These are phyloP conservation scores for Beris morrisii DNA, from an alignment of 2,888 invertebrate genomes.

Conservation along the genomic window DNA sequence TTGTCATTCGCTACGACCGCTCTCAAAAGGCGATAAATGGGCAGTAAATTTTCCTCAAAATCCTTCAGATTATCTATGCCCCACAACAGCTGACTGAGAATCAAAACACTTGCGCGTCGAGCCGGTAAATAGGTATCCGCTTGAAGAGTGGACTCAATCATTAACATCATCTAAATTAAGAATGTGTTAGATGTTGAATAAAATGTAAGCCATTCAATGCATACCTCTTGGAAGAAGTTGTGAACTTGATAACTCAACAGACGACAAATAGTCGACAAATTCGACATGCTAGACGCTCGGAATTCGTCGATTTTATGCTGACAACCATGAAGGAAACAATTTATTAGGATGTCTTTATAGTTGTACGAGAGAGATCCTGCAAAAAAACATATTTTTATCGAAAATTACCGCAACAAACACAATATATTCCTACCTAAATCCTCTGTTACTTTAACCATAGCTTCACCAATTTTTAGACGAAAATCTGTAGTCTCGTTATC, in stretches of 20 bases:
- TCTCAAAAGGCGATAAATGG: constrained; percentile 51
- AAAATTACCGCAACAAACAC: neutral
- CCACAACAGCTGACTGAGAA: constrained; percentile 50
- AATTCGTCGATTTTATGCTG: constrained; percentile 49
- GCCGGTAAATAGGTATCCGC: constrained; percentile 51
- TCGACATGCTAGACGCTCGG: constrained; percentile 52
- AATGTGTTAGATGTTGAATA: neutral
- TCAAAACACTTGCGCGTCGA: constrained; percentile 51
- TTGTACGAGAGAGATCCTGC: constrained; percentile 51
- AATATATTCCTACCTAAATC: constrained; percentile 47
- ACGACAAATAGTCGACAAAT: constrained; percentile 51
- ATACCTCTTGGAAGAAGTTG: constrained; percentile 52
- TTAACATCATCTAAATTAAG: constrained; percentile 40
- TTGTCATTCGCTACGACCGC: constrained; percentile 45
- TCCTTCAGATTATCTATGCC: constrained; percentile 53
- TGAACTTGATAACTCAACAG: constrained; percentile 53
- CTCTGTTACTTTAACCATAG: constrained; percentile 50
- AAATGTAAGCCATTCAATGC: neutral
- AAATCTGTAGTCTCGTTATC: constrained; percentile 48
- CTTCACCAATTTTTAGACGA: constrained; percentile 53
- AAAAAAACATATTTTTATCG: constrained; percentile 8
- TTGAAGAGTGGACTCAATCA: constrained; percentile 48
- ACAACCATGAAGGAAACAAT: constrained; percentile 51
- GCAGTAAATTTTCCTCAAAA: constrained; percentile 51
- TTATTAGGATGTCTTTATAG: constrained; percentile 50